A percentile compares a stretch with the other conserved stretches of the same genome.
Evolutionary conservation across 2,888 invertebrate species (phyloP).

Genomic region (Leucophora obtusa): DNA sequence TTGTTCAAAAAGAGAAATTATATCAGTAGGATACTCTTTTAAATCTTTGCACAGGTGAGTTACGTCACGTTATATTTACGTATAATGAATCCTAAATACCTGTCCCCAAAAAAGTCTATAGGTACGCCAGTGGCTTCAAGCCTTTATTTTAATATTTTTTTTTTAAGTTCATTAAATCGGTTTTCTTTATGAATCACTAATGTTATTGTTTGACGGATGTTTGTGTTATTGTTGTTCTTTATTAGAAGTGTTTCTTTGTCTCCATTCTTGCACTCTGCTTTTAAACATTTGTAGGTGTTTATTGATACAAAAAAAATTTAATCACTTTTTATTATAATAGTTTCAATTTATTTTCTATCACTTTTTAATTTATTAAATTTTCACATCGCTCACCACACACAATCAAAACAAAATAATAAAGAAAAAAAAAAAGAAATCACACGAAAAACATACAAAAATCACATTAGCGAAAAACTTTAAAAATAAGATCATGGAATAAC

Average conservation of each 20-base stretch:
- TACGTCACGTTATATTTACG: too few relatives aligned
- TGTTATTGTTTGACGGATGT: constrained; percentile 16
- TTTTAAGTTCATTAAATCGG: not conserved
- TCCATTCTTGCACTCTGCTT: constrained; percentile 9
- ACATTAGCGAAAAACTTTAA: not conserved
- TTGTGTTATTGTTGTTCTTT: constrained; percentile 49
- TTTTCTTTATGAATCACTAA: constrained; percentile 36
- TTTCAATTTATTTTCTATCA: not conserved
- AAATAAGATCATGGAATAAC: too few relatives aligned
- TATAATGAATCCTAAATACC: too few relatives aligned
- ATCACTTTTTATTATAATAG: not conserved
- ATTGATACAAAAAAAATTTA: not conserved
- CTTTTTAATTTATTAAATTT: not conserved
- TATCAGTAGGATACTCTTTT: too few relatives aligned
- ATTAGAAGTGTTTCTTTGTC: constrained; percentile 31
- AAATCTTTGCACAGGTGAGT: too few relatives aligned
- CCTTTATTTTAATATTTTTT: too few relatives aligned
- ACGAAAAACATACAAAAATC: too few relatives aligned
- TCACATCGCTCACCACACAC: not conserved
- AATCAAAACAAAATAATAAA: too few relatives aligned
- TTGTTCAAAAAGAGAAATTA: too few relatives aligned
- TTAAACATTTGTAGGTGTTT: constrained; percentile 33
- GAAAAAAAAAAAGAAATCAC: not conserved
- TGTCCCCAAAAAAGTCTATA: too few relatives aligned
- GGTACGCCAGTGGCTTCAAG: too few relatives aligned